phyloP scores from a whole-genome alignment of 23 tunicate species.

The Clavelina lepadiformis region DNA sequence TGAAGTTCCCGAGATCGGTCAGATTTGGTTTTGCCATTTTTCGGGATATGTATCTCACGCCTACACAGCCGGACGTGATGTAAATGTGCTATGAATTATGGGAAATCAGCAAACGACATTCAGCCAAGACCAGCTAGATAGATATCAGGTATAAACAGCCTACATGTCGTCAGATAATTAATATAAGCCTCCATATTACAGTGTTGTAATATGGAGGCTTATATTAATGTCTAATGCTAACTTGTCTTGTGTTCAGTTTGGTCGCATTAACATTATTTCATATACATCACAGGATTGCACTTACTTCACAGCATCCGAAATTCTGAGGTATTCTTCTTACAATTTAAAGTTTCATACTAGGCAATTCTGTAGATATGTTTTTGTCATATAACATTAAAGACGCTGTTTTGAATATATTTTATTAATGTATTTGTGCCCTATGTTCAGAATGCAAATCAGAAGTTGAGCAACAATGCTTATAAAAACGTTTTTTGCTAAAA shows the following conservation, averaged over 20 bases:
- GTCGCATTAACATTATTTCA: not conserved
- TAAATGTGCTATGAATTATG: conserved; percentile 19
- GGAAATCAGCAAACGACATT: conserved; percentile 43
- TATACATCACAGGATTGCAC: conserved; percentile 46
- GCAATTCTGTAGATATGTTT: not conserved
- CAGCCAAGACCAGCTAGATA: conserved; percentile 58
- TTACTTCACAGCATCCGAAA: conserved; percentile 54
- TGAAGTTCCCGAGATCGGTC: too few species aligned
- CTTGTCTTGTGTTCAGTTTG: not conserved
- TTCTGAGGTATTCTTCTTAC: conserved; percentile 20
- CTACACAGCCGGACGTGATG: too few species aligned
- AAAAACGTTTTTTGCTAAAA: too few species aligned
- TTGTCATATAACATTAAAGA: too few species aligned
- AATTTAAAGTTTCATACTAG: not conserved
- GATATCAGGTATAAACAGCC: conserved; percentile 75
- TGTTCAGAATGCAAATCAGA: too few species aligned
- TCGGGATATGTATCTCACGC: too few species aligned
- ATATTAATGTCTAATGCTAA: not conserved
- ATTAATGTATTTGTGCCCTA: too few species aligned
- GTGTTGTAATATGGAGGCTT: not conserved
- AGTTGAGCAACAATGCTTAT: too few species aligned
- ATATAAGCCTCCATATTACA: too few species aligned
- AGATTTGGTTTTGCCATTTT: too few species aligned
- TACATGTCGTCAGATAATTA: too few species aligned
- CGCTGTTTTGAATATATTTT: too few species aligned